Conservation (phyloP, 2,113 vertebrate species). For the Harpagus bidentatus region DNA sequence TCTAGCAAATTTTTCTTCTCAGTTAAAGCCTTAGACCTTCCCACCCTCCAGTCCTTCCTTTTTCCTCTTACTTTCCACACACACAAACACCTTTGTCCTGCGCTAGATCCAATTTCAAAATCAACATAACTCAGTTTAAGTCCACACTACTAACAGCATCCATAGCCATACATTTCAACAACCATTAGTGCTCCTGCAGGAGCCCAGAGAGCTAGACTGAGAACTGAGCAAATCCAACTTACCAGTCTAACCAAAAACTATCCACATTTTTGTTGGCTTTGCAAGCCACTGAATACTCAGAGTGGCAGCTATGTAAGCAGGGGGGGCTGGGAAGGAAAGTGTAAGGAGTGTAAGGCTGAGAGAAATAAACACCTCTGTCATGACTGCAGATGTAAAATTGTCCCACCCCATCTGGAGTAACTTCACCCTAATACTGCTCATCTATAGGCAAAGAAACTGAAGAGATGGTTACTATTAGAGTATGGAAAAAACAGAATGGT, state of each 20-base stretch:
- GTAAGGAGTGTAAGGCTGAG: background rate
- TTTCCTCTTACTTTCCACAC: background rate
- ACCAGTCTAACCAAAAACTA: background rate
- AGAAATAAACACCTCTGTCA: background rate
- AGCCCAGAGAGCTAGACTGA: background rate
- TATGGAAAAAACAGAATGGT: background rate
- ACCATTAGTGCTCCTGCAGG: background rate
- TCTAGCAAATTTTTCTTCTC: background rate
- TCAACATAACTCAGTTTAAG: background rate
- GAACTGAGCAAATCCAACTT: background rate
- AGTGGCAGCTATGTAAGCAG: background rate
- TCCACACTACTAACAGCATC: background rate
- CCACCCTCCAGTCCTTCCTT: background rate
- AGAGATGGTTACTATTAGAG: background rate
- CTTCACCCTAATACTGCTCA: background rate
- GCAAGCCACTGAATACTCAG: background rate
- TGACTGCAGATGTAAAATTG: background rate
- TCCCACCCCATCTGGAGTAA: background rate
- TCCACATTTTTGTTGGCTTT: background rate
- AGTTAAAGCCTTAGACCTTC: background rate
- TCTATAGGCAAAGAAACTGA: background rate
- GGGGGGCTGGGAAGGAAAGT: background rate
- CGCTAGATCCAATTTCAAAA: background rate
- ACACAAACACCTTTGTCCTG: background rate
- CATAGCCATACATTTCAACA: accelerated